These are phyloP conservation scores for Siniperca undulata DNA, from an alignment of 2,797 vertebrate genomes.

Conservation along the genomic window DNA sequence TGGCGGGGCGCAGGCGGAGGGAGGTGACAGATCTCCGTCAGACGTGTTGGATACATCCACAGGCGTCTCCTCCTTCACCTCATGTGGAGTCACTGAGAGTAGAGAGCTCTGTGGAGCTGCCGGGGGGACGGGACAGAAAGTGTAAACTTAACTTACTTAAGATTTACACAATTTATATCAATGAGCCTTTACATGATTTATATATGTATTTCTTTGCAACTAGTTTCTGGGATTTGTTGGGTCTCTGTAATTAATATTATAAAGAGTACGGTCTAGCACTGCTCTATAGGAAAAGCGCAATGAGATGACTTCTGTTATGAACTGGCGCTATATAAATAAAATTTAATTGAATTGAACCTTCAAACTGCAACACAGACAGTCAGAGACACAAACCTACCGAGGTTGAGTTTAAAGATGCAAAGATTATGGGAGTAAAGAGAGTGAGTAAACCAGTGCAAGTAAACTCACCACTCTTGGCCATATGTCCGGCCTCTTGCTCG, in stretches of 20 bases:
- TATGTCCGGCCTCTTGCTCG: constrained; percentile 42
- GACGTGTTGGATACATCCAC: constrained; percentile 48
- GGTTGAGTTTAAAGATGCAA: not conserved
- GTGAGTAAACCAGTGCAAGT: not conserved
- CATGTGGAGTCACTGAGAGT: constrained; percentile 37
- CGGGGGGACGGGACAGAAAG: not conserved
- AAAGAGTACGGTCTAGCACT: too few species aligned
- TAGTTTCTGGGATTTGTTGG: too few species aligned
- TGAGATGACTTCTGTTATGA: too few species aligned
- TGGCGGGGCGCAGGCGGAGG: constrained; percentile 33
- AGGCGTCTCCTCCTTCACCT: constrained; percentile 56
- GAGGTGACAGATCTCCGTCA: constrained; percentile 8
- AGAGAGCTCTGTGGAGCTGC: constrained; percentile 36
- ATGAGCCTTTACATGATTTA: not conserved
- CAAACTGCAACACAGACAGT: constrained; percentile 19
- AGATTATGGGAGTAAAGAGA: not conserved
- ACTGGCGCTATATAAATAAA: too few species aligned
- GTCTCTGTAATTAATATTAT: too few species aligned
- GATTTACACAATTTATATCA: not conserved
- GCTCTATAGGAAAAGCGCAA: too few species aligned
- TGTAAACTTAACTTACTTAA: not conserved
- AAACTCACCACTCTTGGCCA: constrained; percentile 61
- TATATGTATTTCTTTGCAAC: too few species aligned
- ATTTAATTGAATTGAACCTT: constrained; percentile 23
- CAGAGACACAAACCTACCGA: not conserved